phyloP scores from a whole-genome alignment of 2,888 invertebrate genomes.

The Mesorhabditis spiculigera region DNA sequence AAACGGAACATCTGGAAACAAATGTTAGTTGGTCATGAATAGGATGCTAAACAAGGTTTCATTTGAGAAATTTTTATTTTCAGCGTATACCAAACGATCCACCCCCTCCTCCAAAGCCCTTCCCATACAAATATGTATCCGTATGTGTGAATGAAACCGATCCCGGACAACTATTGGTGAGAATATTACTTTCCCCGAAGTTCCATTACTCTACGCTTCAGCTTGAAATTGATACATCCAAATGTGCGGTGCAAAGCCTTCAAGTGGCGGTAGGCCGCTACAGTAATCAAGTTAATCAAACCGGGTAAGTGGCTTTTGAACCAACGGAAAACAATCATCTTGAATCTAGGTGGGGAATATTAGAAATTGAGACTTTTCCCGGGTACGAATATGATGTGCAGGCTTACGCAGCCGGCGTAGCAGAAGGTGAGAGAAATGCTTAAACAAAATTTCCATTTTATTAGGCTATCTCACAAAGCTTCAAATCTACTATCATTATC shows the following conservation, averaged over 20 bases:
- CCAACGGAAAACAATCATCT: slow-evolving; percentile 13
- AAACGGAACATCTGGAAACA: no score
- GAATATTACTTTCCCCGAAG: slow-evolving; percentile 12
- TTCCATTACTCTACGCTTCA: neutral
- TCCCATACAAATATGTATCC: slow-evolving; percentile 34
- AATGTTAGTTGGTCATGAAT: no score
- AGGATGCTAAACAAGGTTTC: no score
- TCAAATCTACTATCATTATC: slow-evolving; percentile 54
- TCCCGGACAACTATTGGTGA: slow-evolving; percentile 25
- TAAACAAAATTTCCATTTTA: slow-evolving; percentile 1
- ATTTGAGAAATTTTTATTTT: neutral
- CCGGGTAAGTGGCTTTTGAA: slow-evolving; percentile 31
- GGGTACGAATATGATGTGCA: slow-evolving; percentile 46
- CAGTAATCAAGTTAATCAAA: slow-evolving; percentile 50
- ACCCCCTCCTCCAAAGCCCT: slow-evolving; percentile 9
- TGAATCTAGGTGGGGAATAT: slow-evolving; percentile 50
- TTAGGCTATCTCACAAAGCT: slow-evolving; percentile 48
- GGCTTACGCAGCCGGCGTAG: slow-evolving; percentile 55
- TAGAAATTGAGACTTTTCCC: slow-evolving; percentile 54
- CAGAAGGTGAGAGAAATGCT: slow-evolving; percentile 34
- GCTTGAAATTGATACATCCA: neutral
- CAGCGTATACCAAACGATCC: slow-evolving; percentile 5
- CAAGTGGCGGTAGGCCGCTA: slow-evolving; percentile 50
- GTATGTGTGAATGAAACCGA: slow-evolving; percentile 37
- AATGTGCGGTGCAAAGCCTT: neutral